A percentile compares a stretch with the other conserved stretches of the same genome.
phyloP scores from a whole-genome alignment of 2,113 vertebrate genomes.

The Tamias sibiricus region DNA sequence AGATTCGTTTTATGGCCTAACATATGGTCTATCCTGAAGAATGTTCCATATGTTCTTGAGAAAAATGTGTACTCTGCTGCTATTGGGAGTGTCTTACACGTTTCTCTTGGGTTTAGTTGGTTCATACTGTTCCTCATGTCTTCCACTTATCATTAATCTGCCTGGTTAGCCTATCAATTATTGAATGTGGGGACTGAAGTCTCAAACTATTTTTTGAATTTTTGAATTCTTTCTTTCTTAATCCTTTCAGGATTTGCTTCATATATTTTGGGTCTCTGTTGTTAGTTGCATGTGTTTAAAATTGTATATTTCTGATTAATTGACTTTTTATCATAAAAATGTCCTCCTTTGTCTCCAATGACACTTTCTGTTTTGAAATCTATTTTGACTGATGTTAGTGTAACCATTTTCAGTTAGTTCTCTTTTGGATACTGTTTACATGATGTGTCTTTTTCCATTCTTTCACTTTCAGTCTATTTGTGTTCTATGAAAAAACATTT shows the following conservation, averaged over 20 bases:
- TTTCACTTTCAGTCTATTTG: conserved; percentile 37
- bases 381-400: background rate
- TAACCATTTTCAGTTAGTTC: background rate
- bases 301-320: background rate
- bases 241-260: background rate
- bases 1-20: background rate
- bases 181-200: background rate
- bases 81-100: background rate
- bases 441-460: background rate
- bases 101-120: background rate
- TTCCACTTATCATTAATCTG: background rate
- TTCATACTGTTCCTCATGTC: background rate
- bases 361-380: conserved; percentile 35
- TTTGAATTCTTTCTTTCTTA: background rate
- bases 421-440: conserved; percentile 31
- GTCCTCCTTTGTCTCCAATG: background rate
- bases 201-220: conserved; percentile 3
- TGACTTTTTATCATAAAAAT: conserved; percentile 10
- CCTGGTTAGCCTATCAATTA: background rate
- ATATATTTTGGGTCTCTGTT: background rate
- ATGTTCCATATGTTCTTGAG: background rate
- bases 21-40: background rate
- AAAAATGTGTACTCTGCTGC: background rate
- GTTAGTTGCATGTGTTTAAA: background rate
- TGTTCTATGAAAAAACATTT: conserved; percentile 40